Conservation (phyloP, 2,888 invertebrate genomes). For the Glomeris marginata region DNA sequence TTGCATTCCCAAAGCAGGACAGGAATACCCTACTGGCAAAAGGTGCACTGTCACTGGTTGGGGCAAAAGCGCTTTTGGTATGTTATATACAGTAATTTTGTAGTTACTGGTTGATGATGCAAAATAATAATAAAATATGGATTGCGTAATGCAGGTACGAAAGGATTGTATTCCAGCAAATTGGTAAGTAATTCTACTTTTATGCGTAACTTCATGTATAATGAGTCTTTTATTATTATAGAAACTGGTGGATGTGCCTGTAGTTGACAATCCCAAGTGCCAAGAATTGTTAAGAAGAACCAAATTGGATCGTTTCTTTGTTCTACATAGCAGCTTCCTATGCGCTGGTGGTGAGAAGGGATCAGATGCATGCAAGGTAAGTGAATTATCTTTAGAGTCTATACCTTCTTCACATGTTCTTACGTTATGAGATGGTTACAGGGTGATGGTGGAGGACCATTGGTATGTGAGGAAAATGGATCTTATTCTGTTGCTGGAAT, state of each 20-base stretch:
- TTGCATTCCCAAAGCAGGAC: constrained; percentile 41
- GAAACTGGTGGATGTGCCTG: constrained; percentile 70
- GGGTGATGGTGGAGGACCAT: constrained; percentile 82
- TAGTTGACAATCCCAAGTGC: constrained; percentile 61
- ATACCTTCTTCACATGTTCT: too few species aligned
- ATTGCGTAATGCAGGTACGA: neutral
- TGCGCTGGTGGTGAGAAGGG: constrained; percentile 93
- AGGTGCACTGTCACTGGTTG: constrained; percentile 55
- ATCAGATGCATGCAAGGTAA: constrained; percentile 74
- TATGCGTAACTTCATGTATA: too few species aligned
- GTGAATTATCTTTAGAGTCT: constrained; percentile 1
- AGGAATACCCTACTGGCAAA: constrained; percentile 7
- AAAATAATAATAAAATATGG: constrained; percentile 8
- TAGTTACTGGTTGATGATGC: too few species aligned
- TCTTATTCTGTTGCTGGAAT: constrained; percentile 53
- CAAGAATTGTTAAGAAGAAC: constrained; percentile 65
- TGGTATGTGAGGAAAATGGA: constrained; percentile 75
- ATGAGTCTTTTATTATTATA: too few species aligned
- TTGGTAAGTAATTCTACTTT: too few species aligned
- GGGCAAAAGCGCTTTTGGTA: constrained; percentile 56
- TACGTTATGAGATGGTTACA: constrained; percentile 18
- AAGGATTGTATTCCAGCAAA: neutral
- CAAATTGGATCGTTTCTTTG: constrained; percentile 68
- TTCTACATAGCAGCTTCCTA: constrained; percentile 56
- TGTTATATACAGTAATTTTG: constrained; percentile 19